A percentile compares a stretch with the other conserved stretches of the same genome.
Evolutionary conservation across 2,113 vertebrate genomes (phyloP).

Genomic region (Dolichotis patagonum): DNA sequence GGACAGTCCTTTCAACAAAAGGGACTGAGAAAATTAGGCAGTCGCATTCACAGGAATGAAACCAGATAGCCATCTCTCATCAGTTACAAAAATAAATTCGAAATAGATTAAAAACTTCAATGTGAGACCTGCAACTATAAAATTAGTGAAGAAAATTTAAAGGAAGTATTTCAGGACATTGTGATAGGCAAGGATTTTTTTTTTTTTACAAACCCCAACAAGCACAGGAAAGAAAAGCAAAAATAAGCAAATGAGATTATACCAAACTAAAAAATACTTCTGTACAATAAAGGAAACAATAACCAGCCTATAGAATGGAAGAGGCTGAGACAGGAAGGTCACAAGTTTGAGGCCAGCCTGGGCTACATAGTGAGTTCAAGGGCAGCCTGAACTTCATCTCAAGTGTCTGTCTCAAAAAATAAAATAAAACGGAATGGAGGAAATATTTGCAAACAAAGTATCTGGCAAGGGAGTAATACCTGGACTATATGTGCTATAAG

Average conservation of each 20-base stretch:
- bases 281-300: no score
- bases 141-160: neutral
- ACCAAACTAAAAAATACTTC: no score
- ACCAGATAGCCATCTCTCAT: neutral
- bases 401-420: no score
- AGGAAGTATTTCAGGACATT: neutral
- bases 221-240: no score
- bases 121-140: neutral
- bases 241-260: no score
- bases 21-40: neutral
- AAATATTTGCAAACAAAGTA: neutral
- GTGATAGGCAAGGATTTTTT: neutral
- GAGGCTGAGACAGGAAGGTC: neutral
- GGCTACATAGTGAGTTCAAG: neutral
- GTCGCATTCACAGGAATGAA: neutral
- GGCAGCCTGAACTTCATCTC: no score
- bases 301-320: no score
- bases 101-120: neutral
- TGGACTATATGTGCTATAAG: no score
- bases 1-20: neutral
- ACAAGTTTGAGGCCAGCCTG: neutral
- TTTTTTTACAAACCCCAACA: no score
- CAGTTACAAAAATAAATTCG: neutral
- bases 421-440: neutral
- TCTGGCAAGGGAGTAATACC: no score